Evolutionary conservation across 1,140 invertebrate species (phyloP).

Genomic region (Cydia pomonella): DNA sequence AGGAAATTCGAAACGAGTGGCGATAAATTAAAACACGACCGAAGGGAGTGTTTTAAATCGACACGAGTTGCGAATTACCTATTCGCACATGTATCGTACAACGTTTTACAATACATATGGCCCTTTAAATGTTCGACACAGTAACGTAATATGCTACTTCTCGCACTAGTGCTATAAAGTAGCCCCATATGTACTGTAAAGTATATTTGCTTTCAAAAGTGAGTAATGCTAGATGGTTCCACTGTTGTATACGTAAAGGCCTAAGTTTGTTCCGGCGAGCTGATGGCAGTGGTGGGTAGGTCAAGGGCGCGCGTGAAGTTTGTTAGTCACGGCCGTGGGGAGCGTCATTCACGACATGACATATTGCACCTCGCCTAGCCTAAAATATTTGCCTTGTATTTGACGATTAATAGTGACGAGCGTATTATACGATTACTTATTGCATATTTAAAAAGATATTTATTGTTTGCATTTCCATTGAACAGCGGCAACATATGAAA

Average conservation of each 20-base stretch:
- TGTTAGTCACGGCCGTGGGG: slow-evolving; percentile 26
- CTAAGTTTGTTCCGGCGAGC: slow-evolving; percentile 3
- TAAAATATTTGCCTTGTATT: not conserved
- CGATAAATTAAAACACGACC: no score
- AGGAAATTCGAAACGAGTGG: no score
- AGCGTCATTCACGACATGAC: not conserved
- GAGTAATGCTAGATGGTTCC: not conserved
- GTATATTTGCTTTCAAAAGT: not conserved
- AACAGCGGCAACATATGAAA: not conserved
- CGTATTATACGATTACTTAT: not conserved
- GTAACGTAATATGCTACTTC: no score
- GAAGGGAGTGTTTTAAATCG: no score
- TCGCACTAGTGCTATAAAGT: no score
- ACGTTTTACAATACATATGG: no score
- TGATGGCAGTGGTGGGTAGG: slow-evolving; percentile 18
- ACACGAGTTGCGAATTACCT: no score
- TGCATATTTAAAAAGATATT: not conserved
- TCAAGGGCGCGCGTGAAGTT: slow-evolving; percentile 26
- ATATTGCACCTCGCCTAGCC: slow-evolving; percentile 5
- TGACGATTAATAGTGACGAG: not conserved
- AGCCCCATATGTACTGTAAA: no score
- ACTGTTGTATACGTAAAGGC: not conserved
- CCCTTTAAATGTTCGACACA: no score
- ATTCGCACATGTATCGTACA: no score
- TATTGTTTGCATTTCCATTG: no score